Conservation (phyloP, 2,797 vertebrate species). For the Eulemur albifrons region DNA sequence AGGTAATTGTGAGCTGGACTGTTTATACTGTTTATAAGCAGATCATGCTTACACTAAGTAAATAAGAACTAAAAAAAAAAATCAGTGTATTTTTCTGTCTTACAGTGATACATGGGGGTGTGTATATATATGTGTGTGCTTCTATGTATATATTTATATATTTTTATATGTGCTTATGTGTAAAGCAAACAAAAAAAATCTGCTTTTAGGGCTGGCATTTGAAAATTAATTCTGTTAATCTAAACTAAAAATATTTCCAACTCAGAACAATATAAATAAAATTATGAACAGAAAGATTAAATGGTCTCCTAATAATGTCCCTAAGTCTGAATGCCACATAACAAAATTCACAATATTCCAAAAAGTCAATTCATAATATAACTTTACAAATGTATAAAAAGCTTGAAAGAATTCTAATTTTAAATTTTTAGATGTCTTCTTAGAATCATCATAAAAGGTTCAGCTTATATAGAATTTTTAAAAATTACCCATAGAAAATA, state of each 20-base stretch:
- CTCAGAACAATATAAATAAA: slow-evolving; percentile 62
- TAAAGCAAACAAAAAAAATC: slow-evolving; percentile 62
- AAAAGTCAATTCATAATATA: neutral
- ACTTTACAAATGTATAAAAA: slow-evolving; percentile 11
- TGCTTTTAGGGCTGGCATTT: slow-evolving; percentile 34
- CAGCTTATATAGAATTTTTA: neutral
- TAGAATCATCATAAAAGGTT: neutral
- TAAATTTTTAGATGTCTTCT: neutral
- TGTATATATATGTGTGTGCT: neutral
- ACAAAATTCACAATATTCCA: slow-evolving; percentile 19
- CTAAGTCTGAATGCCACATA: neutral
- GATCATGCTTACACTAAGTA: slow-evolving; percentile 16
- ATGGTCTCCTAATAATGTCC: slow-evolving; percentile 14
- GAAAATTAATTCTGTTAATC: slow-evolving; percentile 45
- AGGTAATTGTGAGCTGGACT: slow-evolving; percentile 28
- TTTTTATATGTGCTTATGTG: slow-evolving; percentile 10
- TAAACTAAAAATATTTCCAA: slow-evolving; percentile 59
- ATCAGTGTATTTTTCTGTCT: slow-evolving; percentile 46
- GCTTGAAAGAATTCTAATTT: neutral
- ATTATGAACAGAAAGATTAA: slow-evolving; percentile 67
- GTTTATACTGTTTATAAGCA: slow-evolving; percentile 56
- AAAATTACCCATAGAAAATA: neutral
- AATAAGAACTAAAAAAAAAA: slow-evolving; percentile 56
- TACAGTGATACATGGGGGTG: neutral
- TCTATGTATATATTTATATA: neutral